A percentile compares a stretch with the other conserved stretches of the same genome.
phyloP scores from a whole-genome alignment of 1,140 invertebrate species.

The Helicoverpa armigera region DNA sequence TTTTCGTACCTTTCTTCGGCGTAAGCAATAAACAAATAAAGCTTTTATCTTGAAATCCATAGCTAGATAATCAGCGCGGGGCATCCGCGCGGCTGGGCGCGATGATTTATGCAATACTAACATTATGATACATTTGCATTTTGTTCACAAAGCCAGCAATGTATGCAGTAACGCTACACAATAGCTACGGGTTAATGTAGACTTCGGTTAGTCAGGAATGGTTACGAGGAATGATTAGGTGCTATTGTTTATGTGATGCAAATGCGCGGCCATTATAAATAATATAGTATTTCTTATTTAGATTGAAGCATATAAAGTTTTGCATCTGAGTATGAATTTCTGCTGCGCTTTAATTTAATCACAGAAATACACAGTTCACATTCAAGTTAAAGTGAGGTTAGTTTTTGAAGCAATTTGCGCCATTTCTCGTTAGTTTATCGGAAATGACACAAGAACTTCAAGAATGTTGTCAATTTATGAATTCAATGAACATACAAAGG shows the following conservation, averaged over 20 bases:
- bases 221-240: constrained; percentile 50
- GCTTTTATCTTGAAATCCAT: constrained; percentile 59
- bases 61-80: constrained; percentile 60
- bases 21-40: constrained; percentile 56
- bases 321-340: background rate
- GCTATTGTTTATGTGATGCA: constrained; percentile 50
- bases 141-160: constrained; percentile 57
- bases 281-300: constrained; percentile 45
- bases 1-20: background rate
- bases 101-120: constrained; percentile 63
- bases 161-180: constrained; percentile 53
- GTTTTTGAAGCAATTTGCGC: background rate
- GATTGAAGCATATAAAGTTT: constrained; percentile 39
- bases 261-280: constrained; percentile 44
- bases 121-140: constrained; percentile 67
- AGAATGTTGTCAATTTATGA: background rate
- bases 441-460: background rate
- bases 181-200: constrained; percentile 53
- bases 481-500: background rate
- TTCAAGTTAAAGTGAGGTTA: too few species aligned
- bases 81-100: constrained; percentile 56
- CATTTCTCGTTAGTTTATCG: background rate
- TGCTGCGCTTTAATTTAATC: background rate
- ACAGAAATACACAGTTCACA: too few species aligned
- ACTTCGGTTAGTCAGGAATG: constrained; percentile 50